A percentile compares a stretch with the other conserved stretches of the same genome.
Conservation (phyloP, 1,140 invertebrate species). For the Ylistrum balloti region DNA sequence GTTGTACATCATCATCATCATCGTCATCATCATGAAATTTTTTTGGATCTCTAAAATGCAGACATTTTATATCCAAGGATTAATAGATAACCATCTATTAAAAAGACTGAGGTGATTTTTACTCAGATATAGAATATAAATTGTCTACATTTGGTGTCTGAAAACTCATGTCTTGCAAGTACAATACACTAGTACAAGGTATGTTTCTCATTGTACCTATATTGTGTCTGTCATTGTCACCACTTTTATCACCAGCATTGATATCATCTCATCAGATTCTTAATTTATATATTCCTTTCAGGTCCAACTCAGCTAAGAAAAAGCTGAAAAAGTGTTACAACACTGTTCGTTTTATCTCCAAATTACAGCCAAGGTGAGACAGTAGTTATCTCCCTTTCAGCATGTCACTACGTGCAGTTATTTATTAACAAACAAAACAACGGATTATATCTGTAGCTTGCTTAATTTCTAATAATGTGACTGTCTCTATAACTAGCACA, state of each 20-base stretch:
- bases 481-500: not conserved
- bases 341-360: constrained; percentile 79
- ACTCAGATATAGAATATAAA: no score
- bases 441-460: not conserved
- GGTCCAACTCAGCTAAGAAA: constrained; percentile 75
- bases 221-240: no score
- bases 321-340: constrained; percentile 79
- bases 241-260: not conserved
- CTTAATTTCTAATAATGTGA: not conserved
- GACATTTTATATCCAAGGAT: no score
- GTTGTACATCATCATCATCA: no score
- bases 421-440: not conserved
- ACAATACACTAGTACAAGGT: no score
- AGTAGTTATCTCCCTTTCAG: constrained; percentile 26
- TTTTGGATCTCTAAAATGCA: no score
- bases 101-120: no score
- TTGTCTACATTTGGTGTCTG: no score
- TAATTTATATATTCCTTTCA: constrained; percentile 60
- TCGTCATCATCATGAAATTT: no score
- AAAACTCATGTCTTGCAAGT: no score
- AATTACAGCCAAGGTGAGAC: constrained; percentile 78
- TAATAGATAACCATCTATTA: no score
- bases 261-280: not conserved
- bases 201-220: no score
- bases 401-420: not conserved